These are phyloP conservation scores for Myiozetetes cayanensis DNA, from an alignment of 2,113 vertebrate genomes.

Conservation along the genomic window DNA sequence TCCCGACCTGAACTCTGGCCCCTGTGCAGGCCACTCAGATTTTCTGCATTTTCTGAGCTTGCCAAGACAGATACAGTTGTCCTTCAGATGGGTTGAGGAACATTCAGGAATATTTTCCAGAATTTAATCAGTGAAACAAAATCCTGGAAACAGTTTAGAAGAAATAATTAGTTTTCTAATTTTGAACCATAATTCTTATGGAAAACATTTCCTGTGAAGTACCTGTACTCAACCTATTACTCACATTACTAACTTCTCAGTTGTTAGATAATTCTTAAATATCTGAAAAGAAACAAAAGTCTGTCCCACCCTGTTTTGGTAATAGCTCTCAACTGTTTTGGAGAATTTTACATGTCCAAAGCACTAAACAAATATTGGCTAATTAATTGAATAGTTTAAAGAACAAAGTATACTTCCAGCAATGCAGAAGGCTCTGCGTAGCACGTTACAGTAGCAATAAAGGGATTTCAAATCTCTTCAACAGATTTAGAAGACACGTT, in stretches of 20 bases:
- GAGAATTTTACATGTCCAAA: not conserved
- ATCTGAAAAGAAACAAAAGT: not conserved
- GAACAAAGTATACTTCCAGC: not conserved
- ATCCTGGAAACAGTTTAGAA: not conserved
- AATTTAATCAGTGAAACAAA: not conserved
- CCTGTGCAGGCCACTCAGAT: fast-evolving
- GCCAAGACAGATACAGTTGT: not conserved
- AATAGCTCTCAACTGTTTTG: not conserved
- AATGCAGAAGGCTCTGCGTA: not conserved
- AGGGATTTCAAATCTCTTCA: not conserved
- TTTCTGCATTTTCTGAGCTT: not conserved
- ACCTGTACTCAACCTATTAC: not conserved
- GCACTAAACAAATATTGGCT: not conserved
- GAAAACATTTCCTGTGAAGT: not conserved
- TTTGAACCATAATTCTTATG: not conserved
- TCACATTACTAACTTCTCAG: not conserved
- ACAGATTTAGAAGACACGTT: not conserved
- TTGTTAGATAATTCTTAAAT: not conserved
- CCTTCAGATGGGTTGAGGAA: not conserved
- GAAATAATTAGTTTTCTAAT: not conserved
- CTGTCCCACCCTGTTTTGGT: not conserved
- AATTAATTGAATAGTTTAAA: not conserved
- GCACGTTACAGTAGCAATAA: not conserved
- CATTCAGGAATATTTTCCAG: not conserved
- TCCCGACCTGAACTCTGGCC: not conserved